Base-by-base conservation (phyloP, 2,113 vertebrate species). In the Trachemys scripta region DNA sequence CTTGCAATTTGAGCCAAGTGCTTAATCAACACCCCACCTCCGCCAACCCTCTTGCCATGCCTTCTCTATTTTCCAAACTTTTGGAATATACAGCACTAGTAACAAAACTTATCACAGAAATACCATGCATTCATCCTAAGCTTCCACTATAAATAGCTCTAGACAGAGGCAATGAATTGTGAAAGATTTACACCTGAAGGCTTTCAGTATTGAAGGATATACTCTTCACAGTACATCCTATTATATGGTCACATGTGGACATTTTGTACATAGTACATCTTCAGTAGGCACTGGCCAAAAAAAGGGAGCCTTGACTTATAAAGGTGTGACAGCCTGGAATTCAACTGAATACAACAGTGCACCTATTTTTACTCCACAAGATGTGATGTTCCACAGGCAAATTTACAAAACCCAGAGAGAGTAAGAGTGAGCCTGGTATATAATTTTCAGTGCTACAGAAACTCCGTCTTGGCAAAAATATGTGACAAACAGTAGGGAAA, bases 191-290 rank as follows among this genome's bases (percentile, higher is more conserved):
- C 27, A 59, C 4, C 38, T 54, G 54, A 51, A 57, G 45, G 65
- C 7, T 83, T 80, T 38, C 59, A 38, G 45, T 6, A 24, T 45
- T 4, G 79, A 1, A 27, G 69, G 59, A 75, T 13, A 45, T 1
- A 3, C 2, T 93, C 25, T 81, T 14, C 51, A 54, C 5, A 27
- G 53, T 5, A 45, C 27, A 8, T n/a, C 56, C 86, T 81, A 7
- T 10, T 31, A 35, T 1, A 1, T 1, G 10, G 45, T 8, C 75
- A 24, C 47, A 1, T 0, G 3, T 0, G 4, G 29, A 51, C 11
- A 24, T 6, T 92, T 79, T 90, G 42, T 13, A 0, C 2, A 9
- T 14, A n/a, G 27, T 5, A 56, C 10, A 78, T 13, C 17, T 14
- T 72, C 2, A 45, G 1, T 85, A 54, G 29, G 38, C 57, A 86